These are phyloP conservation scores for Sterrhoptilus dennistouni DNA, from an alignment of 2,113 vertebrate genomes.

Conservation along the genomic window DNA sequence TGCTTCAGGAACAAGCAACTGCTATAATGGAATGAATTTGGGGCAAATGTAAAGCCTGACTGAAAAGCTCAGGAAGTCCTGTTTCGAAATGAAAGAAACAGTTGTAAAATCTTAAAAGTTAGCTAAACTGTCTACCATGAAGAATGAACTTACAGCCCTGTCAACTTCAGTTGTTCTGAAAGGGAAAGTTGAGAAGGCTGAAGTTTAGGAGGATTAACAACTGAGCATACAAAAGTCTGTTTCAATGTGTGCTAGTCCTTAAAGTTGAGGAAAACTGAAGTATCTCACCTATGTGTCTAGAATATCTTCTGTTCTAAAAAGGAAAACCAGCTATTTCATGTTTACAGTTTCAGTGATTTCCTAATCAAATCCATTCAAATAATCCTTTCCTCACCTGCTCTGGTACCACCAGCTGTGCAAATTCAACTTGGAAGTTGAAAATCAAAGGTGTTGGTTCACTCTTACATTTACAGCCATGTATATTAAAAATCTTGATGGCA, in stretches of 20 bases:
- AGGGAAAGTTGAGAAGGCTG: neutral
- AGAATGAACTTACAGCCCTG: neutral
- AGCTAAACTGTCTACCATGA: neutral
- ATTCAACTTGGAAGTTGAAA: neutral
- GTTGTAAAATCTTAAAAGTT: neutral
- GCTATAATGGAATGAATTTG: neutral
- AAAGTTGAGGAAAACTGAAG: neutral
- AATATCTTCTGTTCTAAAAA: neutral
- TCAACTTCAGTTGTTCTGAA: neutral
- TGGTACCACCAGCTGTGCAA: neutral
- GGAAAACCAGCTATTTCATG: neutral
- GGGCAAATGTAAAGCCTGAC: neutral
- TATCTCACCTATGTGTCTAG: neutral
- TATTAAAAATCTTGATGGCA: neutral
- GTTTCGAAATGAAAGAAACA: neutral
- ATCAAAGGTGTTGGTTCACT: neutral
- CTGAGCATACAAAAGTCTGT: neutral
- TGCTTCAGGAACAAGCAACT: neutral
- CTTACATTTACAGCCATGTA: neutral
- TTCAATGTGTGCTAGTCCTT: neutral
- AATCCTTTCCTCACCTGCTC: neutral
- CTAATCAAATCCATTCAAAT: neutral
- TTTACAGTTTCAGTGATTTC: neutral
- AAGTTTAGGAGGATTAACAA: neutral
- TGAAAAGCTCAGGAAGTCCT: neutral